Evolutionary conservation across 2,888 invertebrate species (phyloP), one percentile per base, ranked within the genome.

Genomic region (Patella pellucida): DNA sequence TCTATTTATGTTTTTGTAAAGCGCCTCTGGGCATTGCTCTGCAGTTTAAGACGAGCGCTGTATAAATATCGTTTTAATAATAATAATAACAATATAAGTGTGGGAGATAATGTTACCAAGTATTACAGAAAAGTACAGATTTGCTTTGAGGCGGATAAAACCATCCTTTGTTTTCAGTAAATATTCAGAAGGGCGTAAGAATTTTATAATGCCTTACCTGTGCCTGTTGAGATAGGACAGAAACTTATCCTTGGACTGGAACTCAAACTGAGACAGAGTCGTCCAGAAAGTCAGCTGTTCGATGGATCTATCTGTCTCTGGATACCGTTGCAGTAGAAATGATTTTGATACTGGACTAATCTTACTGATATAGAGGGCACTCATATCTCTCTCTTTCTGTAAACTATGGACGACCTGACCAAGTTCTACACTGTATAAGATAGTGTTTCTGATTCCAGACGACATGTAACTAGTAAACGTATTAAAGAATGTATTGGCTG

Each of bases 381-480:
- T 87, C 80, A 85, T 85, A 78, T 87, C 87, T 1, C 87, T 84
- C 73, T 88, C 88, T 27, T 82, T 76, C 79, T 87, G 85, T 41
- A 86, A 77, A 67, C 79, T 76, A 50, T 84, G 83, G n/a, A 73
- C 68, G 2, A 73, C 73, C 11, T 52, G 31, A 14, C 73, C 73
- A 4, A 73, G 23, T 23, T 73, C 69, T 9, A 73, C 73, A 52
- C 75, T 77, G 77, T 77, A 85, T 27, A 81, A 75, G 0, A 85
- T 77, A 15, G 83, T 83, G 14, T 79, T 79, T 11, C 83, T 71
- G 68, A 83, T 82, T 16, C 78, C 76, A 4, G 79, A 81, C 5
- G 83, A 82, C 69, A 82, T 74, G 75, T 84, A 84, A 72, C 81
- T 82, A 74, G 81, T 82, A 54, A 83, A 78, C 41, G 83, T 80